phyloP scores from a whole-genome alignment of 2,888 invertebrate species.

The Chrysolina oricalcia region DNA sequence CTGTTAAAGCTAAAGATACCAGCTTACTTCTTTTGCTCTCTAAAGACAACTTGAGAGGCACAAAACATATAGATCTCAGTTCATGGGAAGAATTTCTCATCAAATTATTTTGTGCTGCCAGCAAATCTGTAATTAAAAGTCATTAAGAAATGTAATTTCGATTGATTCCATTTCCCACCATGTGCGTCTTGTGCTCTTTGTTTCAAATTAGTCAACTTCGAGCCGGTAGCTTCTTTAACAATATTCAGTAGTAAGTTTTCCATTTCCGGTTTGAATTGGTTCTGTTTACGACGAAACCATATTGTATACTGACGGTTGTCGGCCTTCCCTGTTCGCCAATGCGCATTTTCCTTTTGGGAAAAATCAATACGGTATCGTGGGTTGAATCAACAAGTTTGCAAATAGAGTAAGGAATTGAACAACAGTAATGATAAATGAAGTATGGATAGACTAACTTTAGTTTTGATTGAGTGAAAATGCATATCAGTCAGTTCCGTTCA shows the following conservation, averaged over 20 bases:
- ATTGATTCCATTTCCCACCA: slow-evolving; percentile 74
- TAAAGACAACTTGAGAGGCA: slow-evolving; percentile 88
- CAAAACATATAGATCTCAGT: slow-evolving; percentile 87
- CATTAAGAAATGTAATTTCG: background rate
- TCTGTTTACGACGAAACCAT: slow-evolving; percentile 41
- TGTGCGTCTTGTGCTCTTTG: slow-evolving; percentile 91
- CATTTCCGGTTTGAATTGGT: slow-evolving; percentile 74
- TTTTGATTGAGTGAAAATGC: background rate
- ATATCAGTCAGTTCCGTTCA: background rate
- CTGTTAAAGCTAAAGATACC: slow-evolving; percentile 87
- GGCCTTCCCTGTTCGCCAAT: slow-evolving; percentile 21
- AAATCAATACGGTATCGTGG: slow-evolving; percentile 49
- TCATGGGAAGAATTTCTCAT: slow-evolving; percentile 88
- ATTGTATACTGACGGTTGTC: slow-evolving; percentile 36
- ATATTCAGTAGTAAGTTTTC: slow-evolving; percentile 91
- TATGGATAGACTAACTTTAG: background rate
- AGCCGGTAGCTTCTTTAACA: slow-evolving; percentile 87
- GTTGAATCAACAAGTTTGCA: slow-evolving; percentile 47
- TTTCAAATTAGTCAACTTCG: slow-evolving; percentile 83
- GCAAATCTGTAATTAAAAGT: slow-evolving; percentile 77
- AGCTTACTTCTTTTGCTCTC: slow-evolving; percentile 91
- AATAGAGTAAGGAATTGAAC: slow-evolving; percentile 3
- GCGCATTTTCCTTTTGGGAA: slow-evolving; percentile 50
- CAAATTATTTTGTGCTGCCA: slow-evolving; percentile 84
- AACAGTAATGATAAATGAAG: background rate